These are phyloP conservation scores for Bucorvus abyssinicus DNA, from an alignment of 2,797 vertebrate genomes.

Conservation along the genomic window DNA sequence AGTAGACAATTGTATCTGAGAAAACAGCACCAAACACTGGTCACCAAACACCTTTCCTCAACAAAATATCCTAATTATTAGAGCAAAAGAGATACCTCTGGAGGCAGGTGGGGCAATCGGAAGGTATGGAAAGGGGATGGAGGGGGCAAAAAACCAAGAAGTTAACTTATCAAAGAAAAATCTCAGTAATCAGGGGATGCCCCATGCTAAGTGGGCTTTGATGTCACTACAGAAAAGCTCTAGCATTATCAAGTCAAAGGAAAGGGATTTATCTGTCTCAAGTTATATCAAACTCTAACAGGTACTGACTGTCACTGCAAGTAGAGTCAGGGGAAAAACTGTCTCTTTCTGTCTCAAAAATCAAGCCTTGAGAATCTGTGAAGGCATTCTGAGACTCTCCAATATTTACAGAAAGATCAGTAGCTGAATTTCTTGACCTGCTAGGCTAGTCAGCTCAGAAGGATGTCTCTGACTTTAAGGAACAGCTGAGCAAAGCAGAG, in stretches of 20 bases:
- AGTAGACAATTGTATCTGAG: background rate
- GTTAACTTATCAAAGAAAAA: background rate
- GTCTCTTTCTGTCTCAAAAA: background rate
- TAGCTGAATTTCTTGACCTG: background rate
- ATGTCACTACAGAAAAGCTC: background rate
- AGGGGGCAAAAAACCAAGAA: fast-evolving
- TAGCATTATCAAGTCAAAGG: background rate
- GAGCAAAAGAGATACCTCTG: background rate
- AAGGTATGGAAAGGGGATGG: background rate
- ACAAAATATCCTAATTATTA: background rate
- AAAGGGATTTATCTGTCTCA: background rate
- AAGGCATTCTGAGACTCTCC: background rate
- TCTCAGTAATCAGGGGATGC: background rate
- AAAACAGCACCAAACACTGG: background rate
- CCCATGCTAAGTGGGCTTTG: background rate
- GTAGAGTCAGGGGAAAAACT: background rate
- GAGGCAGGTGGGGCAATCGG: background rate
- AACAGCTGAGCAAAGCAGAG: background rate
- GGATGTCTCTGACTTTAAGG: background rate
- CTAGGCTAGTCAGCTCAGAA: background rate
- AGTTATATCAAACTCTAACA: background rate
- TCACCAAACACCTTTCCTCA: background rate
- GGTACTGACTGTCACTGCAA: background rate
- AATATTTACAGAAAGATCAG: background rate
- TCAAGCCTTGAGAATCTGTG: background rate